Evolutionary conservation across 2,797 vertebrate species (phyloP).

Genomic region (Aplochiton taeniatus): DNA sequence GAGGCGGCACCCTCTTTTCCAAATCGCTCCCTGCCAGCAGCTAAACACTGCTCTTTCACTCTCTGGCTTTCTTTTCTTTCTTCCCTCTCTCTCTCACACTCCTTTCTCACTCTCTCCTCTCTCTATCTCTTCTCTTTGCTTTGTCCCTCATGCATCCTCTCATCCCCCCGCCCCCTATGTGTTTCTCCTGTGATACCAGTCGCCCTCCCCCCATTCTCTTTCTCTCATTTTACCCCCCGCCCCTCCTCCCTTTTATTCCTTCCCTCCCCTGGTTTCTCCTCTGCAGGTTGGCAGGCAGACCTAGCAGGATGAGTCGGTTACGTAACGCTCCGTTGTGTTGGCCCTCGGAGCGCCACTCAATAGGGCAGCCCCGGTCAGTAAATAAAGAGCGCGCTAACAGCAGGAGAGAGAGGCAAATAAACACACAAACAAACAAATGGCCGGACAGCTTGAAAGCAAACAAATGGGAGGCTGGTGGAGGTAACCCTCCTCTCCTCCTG

Average conservation of each 20-base stretch:
- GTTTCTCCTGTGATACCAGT: too few species aligned
- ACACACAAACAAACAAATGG: slow-evolving; percentile 48
- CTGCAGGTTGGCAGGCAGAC: slow-evolving; percentile 57
- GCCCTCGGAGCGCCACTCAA: slow-evolving; percentile 25
- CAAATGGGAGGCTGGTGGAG: slow-evolving; percentile 21
- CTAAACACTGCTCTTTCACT: slow-evolving; percentile 17
- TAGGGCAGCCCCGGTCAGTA: slow-evolving; percentile 28
- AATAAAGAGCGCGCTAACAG: slow-evolving; percentile 32
- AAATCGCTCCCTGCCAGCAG: neutral
- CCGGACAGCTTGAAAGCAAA: slow-evolving; percentile 42
- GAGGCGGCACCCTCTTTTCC: slow-evolving; percentile 23
- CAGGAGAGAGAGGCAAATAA: slow-evolving; percentile 9
- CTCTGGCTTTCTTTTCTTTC: slow-evolving; percentile 23
- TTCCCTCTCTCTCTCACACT: slow-evolving; percentile 34
- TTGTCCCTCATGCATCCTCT: neutral
- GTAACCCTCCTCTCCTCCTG: too few species aligned
- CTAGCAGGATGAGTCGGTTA: slow-evolving; percentile 50
- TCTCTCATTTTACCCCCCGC: neutral
- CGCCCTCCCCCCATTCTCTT: slow-evolving; percentile 2
- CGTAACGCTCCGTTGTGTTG: slow-evolving; percentile 57
- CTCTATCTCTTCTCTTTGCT: neutral
- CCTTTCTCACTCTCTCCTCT: neutral
- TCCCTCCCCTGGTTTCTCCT: slow-evolving; percentile 22
- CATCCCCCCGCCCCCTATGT: neutral
- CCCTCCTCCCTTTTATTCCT: slow-evolving; percentile 24